Conservation (phyloP, 2,797 vertebrate genomes). For the Coccyzus lansbergi region DNA sequence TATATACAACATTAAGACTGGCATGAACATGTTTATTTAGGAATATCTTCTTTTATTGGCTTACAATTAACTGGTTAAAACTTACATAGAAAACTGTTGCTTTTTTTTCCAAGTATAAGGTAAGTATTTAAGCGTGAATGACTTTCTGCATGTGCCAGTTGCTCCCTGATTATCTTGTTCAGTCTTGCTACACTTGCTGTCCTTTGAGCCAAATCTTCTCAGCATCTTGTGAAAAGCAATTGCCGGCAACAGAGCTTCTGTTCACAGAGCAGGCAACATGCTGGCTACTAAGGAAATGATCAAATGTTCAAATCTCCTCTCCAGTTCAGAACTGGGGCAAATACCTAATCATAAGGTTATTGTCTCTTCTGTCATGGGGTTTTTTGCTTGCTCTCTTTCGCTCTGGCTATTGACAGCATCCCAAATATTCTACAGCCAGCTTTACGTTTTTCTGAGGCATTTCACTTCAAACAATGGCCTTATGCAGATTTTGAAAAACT, state of each 20-base stretch:
- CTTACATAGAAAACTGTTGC: background rate
- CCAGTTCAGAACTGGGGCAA: background rate
- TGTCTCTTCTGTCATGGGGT: accelerated
- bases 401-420: background rate
- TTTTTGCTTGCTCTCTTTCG: background rate
- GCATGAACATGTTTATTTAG: background rate
- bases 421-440: background rate
- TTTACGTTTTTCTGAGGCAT: background rate
- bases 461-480: background rate
- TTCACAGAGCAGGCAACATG: background rate
- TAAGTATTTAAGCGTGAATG: background rate
- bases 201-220: background rate
- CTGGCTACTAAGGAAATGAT: background rate
- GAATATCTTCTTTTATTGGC: background rate
- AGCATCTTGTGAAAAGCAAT: background rate
- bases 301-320: background rate
- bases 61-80: background rate
- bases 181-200: background rate
- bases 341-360: background rate
- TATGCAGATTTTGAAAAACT: background rate
- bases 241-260: background rate
- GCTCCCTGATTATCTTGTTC: background rate
- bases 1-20: background rate
- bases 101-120: accelerated
- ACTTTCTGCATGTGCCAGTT: background rate